Evolutionary conservation across 2,888 invertebrate species (phyloP).

Genomic region (Andrena fulva): DNA sequence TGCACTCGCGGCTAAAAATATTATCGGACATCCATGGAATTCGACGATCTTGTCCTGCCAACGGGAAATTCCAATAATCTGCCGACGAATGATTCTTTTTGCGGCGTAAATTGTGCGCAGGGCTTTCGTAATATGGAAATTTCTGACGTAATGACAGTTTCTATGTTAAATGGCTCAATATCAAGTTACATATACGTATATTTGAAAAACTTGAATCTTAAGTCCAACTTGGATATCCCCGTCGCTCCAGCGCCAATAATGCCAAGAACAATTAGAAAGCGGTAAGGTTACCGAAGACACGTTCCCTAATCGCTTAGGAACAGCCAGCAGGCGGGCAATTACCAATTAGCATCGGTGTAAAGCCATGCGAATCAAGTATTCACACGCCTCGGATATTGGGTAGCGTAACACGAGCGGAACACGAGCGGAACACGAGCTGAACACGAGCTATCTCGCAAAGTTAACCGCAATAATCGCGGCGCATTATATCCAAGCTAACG

Average conservation of each 20-base stretch:
- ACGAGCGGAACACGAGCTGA: conserved; percentile 42
- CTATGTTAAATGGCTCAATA: too few species aligned
- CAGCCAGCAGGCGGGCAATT: background rate
- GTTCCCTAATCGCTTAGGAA: background rate
- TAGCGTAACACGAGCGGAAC: conserved; percentile 49
- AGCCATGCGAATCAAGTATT: conserved; percentile 18
- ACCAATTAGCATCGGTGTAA: conserved; percentile 14
- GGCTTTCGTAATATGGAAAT: too few species aligned
- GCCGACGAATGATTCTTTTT: too few species aligned
- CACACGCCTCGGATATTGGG: conserved; percentile 40
- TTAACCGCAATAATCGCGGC: conserved; percentile 58
- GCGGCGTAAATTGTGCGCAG: too few species aligned
- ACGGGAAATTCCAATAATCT: background rate
- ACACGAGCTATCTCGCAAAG: conserved; percentile 43
- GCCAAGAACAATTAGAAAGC: background rate
- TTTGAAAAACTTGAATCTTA: too few species aligned
- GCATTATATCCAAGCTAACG: conserved; percentile 45
- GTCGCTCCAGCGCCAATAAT: background rate
- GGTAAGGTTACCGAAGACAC: background rate
- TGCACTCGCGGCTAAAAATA: conserved; percentile 1
- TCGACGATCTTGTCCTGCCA: background rate
- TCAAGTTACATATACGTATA: too few species aligned
- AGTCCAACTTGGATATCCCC: background rate
- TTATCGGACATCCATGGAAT: background rate
- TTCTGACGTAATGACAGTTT: too few species aligned